Conservation (phyloP, 1,140 invertebrate species). For the Pristionchus pacificus region DNA sequence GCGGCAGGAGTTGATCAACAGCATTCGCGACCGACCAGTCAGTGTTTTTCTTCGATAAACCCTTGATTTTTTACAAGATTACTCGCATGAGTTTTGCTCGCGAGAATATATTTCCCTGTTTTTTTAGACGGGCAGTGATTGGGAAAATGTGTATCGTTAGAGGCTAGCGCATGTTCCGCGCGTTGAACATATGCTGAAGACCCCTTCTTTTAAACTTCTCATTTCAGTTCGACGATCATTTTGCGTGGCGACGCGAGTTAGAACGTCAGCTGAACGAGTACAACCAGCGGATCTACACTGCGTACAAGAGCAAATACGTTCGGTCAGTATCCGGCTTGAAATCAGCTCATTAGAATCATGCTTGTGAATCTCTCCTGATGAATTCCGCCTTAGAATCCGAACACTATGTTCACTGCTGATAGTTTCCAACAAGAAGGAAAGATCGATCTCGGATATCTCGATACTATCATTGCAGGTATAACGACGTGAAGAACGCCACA, state of each 20-base stretch:
- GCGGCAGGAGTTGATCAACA: conserved; percentile 36
- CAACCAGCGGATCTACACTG: conserved; percentile 49
- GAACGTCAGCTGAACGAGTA: conserved; percentile 40
- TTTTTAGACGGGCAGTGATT: too few relatives aligned
- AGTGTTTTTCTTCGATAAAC: too few relatives aligned
- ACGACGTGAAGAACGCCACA: conserved; percentile 28
- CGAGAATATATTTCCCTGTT: too few relatives aligned
- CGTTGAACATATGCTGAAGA: conserved; percentile 30
- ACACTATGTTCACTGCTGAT: neutral
- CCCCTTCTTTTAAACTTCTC: neutral
- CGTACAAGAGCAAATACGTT: conserved; percentile 56
- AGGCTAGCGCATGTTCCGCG: too few relatives aligned
- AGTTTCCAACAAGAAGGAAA: neutral
- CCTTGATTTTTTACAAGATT: too few relatives aligned
- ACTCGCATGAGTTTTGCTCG: too few relatives aligned
- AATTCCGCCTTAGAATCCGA: neutral
- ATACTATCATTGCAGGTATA: too few relatives aligned
- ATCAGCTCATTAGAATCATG: neutral
- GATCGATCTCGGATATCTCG: neutral
- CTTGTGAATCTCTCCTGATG: neutral
- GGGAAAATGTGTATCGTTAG: too few relatives aligned
- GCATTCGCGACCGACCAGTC: too few relatives aligned
- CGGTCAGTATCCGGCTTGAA: conserved; percentile 23
- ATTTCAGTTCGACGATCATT: neutral
- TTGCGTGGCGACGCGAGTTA: conserved; percentile 39